Conservation (phyloP, 2,113 vertebrate species). For the Trogon surrucura region DNA sequence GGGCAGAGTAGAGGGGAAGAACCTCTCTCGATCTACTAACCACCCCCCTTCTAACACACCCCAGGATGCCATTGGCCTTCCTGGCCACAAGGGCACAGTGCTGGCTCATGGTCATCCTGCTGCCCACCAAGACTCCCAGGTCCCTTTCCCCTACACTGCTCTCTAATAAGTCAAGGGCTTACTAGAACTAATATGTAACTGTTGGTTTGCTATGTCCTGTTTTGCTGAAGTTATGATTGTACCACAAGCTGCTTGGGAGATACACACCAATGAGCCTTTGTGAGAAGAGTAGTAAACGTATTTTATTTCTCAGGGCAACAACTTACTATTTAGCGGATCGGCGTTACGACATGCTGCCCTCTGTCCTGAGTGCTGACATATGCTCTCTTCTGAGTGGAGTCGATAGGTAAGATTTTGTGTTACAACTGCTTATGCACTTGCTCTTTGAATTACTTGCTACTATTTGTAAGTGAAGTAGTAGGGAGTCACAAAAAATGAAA, state of each 20-base stretch:
- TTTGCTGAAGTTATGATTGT: not conserved
- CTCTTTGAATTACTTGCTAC: not conserved
- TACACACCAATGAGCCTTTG: not conserved
- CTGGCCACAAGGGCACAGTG: no score
- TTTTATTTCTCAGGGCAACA: constrained; percentile 83
- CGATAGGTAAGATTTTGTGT: constrained; percentile 82
- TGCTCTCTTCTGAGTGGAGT: constrained; percentile 93
- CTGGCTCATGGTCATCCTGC: no score
- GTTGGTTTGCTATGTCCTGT: not conserved
- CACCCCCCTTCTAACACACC: no score
- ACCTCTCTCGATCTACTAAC: no score
- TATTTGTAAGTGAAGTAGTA: not conserved
- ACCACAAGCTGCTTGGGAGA: not conserved
- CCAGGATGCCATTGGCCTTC: no score
- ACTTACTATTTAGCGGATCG: constrained; percentile 94
- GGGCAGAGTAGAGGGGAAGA: no score
- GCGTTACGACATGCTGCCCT: constrained; percentile 93
- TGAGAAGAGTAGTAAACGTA: not conserved
- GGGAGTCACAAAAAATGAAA: not conserved
- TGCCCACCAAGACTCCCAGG: no score
- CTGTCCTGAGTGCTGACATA: constrained; percentile 86
- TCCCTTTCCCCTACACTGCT: no score
- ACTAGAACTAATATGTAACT: not conserved
- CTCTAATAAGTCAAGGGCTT: no score
- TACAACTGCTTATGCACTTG: not conserved